Conservation (phyloP, 2,888 invertebrate species). For the Metopia argyrocephala region DNA sequence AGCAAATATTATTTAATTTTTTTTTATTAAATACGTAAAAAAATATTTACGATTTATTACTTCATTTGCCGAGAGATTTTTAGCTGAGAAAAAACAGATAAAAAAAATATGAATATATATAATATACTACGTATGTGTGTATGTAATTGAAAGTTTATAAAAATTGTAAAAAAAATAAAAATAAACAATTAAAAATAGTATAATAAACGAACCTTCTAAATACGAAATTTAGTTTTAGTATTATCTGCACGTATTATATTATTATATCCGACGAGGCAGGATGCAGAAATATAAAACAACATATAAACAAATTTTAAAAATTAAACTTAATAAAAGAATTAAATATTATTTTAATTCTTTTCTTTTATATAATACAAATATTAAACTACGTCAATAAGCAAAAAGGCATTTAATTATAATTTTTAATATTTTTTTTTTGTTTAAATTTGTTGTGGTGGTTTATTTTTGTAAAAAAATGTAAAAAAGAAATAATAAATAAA, state of each 20-base stretch:
- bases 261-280: not conserved
- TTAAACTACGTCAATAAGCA: conserved; percentile 21
- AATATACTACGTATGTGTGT: conserved; percentile 27
- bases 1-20: conserved; percentile 67
- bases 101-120: conserved; percentile 40
- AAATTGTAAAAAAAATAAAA: conserved; percentile 38
- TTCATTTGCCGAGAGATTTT: conserved; percentile 36
- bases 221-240: not conserved
- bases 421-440: too few species aligned
- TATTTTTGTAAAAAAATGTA: conserved; percentile 2
- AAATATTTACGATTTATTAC: conserved; percentile 51
- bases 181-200: conserved; percentile 41
- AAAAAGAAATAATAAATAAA: conserved; percentile 26
- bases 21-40: conserved; percentile 66
- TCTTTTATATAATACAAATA: conserved; percentile 4
- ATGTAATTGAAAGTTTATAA: conserved; percentile 30
- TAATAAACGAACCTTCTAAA: not conserved
- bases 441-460: conserved; percentile 2
- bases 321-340: not conserved
- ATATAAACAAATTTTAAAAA: not conserved
- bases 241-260: not conserved
- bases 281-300: conserved; percentile 1
- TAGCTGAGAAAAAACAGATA: conserved; percentile 41
- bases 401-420: conserved; percentile 36
- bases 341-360: conserved; percentile 12